Evolutionary conservation across 2,888 invertebrate species (phyloP).

Genomic region (Hydriomena furcata): DNA sequence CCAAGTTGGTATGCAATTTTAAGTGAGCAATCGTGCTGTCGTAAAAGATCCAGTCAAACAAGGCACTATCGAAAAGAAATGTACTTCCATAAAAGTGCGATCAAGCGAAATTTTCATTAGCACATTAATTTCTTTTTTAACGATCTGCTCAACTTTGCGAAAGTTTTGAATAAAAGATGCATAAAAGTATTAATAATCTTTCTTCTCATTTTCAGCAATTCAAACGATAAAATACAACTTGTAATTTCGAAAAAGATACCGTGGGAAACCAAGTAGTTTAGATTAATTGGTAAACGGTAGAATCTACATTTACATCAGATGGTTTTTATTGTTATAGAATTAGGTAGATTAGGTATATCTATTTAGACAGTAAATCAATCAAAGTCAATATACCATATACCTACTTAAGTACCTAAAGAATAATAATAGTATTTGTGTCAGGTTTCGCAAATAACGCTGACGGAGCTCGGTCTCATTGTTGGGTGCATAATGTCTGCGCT

Average conservation of each 20-base stretch:
- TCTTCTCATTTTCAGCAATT: constrained; percentile 6
- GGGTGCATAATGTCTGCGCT: constrained; percentile 66
- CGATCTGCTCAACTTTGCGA: constrained; percentile 10
- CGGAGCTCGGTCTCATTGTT: constrained; percentile 63
- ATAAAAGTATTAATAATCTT: constrained; percentile 19
- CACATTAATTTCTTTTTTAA: constrained; percentile 24
- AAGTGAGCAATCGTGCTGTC: background rate
- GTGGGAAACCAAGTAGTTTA: no score
- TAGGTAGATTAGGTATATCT: no score
- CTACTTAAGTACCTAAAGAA: no score
- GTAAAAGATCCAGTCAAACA: background rate
- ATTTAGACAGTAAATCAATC: no score
- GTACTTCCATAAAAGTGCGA: constrained; percentile 8
- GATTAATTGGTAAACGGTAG: no score
- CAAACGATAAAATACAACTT: background rate
- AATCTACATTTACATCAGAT: no score
- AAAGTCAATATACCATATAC: no score
- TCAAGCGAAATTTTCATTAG: constrained; percentile 4
- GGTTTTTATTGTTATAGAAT: no score
- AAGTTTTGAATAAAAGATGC: constrained; percentile 18
- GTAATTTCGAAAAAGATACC: background rate
- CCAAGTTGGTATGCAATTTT: background rate
- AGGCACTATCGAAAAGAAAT: constrained; percentile 5
- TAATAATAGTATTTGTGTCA: constrained; percentile 32
- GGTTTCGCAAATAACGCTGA: constrained; percentile 60